phyloP scores from a whole-genome alignment of 1,140 invertebrate species.

The Galleria mellonella region DNA sequence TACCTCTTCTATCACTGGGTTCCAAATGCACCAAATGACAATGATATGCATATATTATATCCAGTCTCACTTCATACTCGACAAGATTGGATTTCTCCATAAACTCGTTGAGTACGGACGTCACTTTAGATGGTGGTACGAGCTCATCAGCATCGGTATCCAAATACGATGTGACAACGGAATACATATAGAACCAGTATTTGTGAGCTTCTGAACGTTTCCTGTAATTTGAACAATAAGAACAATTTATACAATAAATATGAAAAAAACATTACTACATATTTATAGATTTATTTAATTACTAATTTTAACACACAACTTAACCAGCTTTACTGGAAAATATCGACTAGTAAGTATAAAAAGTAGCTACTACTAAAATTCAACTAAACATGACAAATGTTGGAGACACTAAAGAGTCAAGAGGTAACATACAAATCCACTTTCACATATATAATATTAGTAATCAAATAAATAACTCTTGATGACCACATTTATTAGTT shows the following conservation, averaged over 20 bases:
- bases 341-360: no score
- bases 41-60: slow-evolving; percentile 86
- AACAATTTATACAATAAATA: neutral
- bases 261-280: no score
- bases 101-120: slow-evolving; percentile 83
- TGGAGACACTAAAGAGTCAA: no score
- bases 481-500: no score
- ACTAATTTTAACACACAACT: no score
- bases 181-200: slow-evolving; percentile 94
- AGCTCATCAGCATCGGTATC: slow-evolving; percentile 16
- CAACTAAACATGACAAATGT: no score
- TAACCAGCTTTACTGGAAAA: no score
- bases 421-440: no score
- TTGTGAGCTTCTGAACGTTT: slow-evolving; percentile 79
- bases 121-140: slow-evolving; percentile 44
- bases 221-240: slow-evolving; percentile 43
- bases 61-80: slow-evolving; percentile 87
- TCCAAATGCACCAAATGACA: slow-evolving; percentile 79
- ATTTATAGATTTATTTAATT: no score
- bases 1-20: slow-evolving; percentile 56
- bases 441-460: no score
- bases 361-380: no score
- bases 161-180: slow-evolving; percentile 75
- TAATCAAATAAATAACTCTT: no score
- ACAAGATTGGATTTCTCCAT: slow-evolving; percentile 89